Evolutionary conservation across 2,113 vertebrate species (phyloP), one percentile per base, ranked within the genome.

Genomic region (Tamias sibiricus): DNA sequence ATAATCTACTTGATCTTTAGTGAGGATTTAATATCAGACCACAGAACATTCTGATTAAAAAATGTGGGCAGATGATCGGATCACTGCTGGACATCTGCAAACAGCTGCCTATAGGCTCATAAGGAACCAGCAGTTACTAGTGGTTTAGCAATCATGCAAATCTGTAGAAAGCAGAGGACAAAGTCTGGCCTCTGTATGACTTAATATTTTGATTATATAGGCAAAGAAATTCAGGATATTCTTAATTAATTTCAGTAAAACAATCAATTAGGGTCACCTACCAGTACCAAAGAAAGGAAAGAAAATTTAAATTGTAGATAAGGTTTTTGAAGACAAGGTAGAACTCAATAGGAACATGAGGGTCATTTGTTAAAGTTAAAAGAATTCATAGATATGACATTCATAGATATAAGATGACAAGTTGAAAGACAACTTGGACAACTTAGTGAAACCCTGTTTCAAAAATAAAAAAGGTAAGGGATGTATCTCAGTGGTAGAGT

Each of bases 161-260:
- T 69, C 37, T 59, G 59, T 42, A 93, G 52, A 87, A 88, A 71
- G 26, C n/a, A 71, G 0, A 75, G 49, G 37, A 93, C 47, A 84
- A 90, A 57, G 13, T 52, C 6, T 52, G 42, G 16, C 11, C 10
- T 72, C 40, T 66, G n/a, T 42, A 75, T 85, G 83, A 42, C 32
- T 88, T 68, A 83, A 20, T 47, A 66, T 75, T 89, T 66, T 79
- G 44, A 91, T 62, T 66, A 69, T 9, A 66, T 4, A 69, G 54
- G 49, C 40, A 66, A 87, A 90, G 30, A 81, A 79, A 84, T 75
- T 82, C 26, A 90, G 69, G 13, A 22, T 59, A 69, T 82, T 59
- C 6, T 85, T 66, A 71, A 77, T 90, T 83, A 77, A 54, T 62
- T 95, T 80, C 64, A 92, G 75, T 62, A 94, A 91, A 83, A 82